Base-by-base conservation (phyloP, 1,140 invertebrate species). In the Leptestheria dahalacensis region DNA sequence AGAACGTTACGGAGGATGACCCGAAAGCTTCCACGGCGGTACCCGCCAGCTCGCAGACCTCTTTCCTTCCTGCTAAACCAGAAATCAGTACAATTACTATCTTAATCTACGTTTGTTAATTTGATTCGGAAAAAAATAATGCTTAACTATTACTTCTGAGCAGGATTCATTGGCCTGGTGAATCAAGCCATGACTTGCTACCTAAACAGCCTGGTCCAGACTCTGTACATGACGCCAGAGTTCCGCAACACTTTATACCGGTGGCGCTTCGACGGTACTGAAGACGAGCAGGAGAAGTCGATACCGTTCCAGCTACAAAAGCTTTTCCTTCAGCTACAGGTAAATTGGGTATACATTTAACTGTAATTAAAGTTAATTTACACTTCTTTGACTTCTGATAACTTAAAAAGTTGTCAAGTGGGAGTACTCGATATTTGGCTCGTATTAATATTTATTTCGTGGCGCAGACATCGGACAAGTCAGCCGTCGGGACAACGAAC, bases 131-230 rank as follows among this genome's bases (percentile, higher is more conserved):
- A 56, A 25, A 47, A 49, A 53, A 60, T 62, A 23, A 47, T 62
- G 33, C 6, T 57, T 52, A 61, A 48, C 29, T 54, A 55, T 41
- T 61, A 28, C 59, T 58, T 61, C 10, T 60, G 51, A 46, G 57
- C 48, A 76, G 82, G 74, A 61, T 91, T 87, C 73, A 86, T 91
- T 9, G 91, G 91, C 41, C 73, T 95, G 29, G 87, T 93, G 0
- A 95, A 95, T 72, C 89, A 92, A 72, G 88, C 89, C 1, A 93
- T 93, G 88, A 94, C 91, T 1, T 94, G 91, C 70, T 94, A 94
- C 69, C 75, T 95, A 12, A 95, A 94, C 69, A 91, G 87, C 73
- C 72, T 94, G 24, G 73, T 95, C 1, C 91, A 95, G 73, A 86
- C 87, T 1, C 73, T 95, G 1, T 94, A 80, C 66, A 94, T 95